Evolutionary conservation across 2,113 vertebrate genomes (phyloP), one percentile per base, ranked within the genome.

Genomic region (Boleophthalmus pectinirostris): DNA sequence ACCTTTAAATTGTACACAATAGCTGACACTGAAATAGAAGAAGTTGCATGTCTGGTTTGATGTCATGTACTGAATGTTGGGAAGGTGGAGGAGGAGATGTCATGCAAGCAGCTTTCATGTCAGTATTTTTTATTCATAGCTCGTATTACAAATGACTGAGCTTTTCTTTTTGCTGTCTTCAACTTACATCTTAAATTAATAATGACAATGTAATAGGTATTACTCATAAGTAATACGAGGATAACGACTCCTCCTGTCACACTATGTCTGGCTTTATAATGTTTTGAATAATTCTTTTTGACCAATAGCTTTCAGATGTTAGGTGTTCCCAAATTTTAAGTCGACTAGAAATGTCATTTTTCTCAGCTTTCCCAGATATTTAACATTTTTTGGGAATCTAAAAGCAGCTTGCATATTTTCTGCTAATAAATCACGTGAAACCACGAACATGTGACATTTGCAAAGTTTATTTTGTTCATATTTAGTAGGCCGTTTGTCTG

Each of bases 161-260:
- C 23, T 58, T 25, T 24, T 3, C 5, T 2, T 11, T 61, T 33
- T 61, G 58, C 24, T 29, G 58, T 33, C 58, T 33, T 61, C 58
- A 61, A 61, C 72, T 29, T 71, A 3, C 33, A 6, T 66, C 21
- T 2, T 9, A 57, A 33, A 56, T 67, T 69, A 45, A 67, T 45
- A 57, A 43, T 53, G 18, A 43, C 43, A 51, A 68, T 64, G 49
- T 24, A 57, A 43, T 43, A 0, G 4, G 24, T 24, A 54, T 14
- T 20, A 66, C 13, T 3, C 58, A 13, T 12, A 35, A 51, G 51
- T 51, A 33, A 54, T 10, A 33, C 2, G 16, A 67, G 25, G 23
- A 16, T 15, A 75, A 49, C 47, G 33, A n/a, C 71, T 49, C 10
- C 6, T 5, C 9, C 54, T 23, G 54, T 66, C 24, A 3, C 6